Base-by-base conservation (phyloP, 92 coral and sea anemone genomes). In the Phenganax subtilis region DNA sequence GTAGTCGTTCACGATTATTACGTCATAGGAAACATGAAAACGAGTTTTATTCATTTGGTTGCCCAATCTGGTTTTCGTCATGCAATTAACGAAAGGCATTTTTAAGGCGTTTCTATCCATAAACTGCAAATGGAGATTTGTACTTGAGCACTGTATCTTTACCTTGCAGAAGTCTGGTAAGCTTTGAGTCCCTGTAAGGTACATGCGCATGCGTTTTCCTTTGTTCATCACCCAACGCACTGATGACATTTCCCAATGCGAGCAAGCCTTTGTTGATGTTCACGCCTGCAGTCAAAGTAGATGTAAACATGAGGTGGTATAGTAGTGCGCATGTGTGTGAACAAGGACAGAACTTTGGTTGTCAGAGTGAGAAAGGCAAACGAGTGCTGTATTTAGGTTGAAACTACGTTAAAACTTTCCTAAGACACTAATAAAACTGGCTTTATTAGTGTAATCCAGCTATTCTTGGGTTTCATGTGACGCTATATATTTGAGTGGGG, bases 111-210 rank as follows among this genome's bases (percentile, higher is more conserved):
- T n/a, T 58, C 15, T 12, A 2, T 12, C 17, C 15, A 58, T 12
- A 58, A 12, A 58, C 14, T 58, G 15, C 7, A 1, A 2, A 58
- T 37, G 47, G 47, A 37, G 5, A 37, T 37, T 12, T 58, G 7
- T 58, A 12, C 54, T 17, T 29, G 7, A 30, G 16, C 47, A 14
- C n/a, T 67, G 11, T 15, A 6, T 51, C 69, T 55, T 29, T 77
- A 93, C 97, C 97, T 93, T 93, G 98, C 29, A 93, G 80, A 20
- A 93, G 91, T 51, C 98, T 86, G 7, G 98, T 93, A 3, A 93
- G 88, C 77, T 91, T 93, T 6, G 98, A 93, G 75, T 93, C 98
- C 0, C 98, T 87, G 85, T 93, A 93, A 25, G 98, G 98, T 3
- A 93, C 92, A 76, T 93, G 98, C 0, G 94, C 90, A 64, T 83